Base-by-base conservation (phyloP, 2,888 invertebrate species). In the Luperina nickerlii region DNA sequence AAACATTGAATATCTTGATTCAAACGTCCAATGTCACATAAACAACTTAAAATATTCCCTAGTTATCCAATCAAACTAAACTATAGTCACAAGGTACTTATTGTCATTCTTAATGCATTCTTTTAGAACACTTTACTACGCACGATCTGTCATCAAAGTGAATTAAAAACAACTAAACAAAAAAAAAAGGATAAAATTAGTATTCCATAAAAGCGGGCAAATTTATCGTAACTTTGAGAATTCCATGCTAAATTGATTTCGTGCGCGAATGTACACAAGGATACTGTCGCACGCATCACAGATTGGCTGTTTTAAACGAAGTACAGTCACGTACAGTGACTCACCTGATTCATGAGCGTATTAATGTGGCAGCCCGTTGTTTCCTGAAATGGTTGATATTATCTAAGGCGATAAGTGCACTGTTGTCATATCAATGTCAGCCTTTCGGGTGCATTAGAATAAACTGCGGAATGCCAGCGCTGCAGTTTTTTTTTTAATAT, bases 261-360 rank as follows among this genome's bases (percentile, higher is more conserved):
- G 93, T 93, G 89, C 91, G 90, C 91, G 92, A 93, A 90, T 91
- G 93, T 95, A 94, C 93, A 88, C 90, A 90, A 91, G 88, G 90
- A 91, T 90, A 91, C 87, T 92, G 93, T 93, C 92, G 91, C 92
- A 93, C 93, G 92, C 92, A 92, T 92, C 90, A 90, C 86, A 90
- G 91, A 92, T 91, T 92, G 91, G 92, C 90, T 89, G 85, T n/a
- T n/a, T 32, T 32, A 32, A 90, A 89, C 89, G 90, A 88, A 95
- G 93, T 94, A 95, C 94, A 93, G 92, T 95, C 95, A 95, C 95
- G 95, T 95, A 94, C 89, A 92, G 87, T 90, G 90, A 90, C 75
- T 90, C 90, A 90, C 84, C 80, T 87, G 83, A 79, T 86, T 86
- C 76, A 76, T 83, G 81, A 78, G 70, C 42, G 79, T 80, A 72